phyloP scores from a whole-genome alignment of 2,797 vertebrate genomes.

The Pristis pectinata region DNA sequence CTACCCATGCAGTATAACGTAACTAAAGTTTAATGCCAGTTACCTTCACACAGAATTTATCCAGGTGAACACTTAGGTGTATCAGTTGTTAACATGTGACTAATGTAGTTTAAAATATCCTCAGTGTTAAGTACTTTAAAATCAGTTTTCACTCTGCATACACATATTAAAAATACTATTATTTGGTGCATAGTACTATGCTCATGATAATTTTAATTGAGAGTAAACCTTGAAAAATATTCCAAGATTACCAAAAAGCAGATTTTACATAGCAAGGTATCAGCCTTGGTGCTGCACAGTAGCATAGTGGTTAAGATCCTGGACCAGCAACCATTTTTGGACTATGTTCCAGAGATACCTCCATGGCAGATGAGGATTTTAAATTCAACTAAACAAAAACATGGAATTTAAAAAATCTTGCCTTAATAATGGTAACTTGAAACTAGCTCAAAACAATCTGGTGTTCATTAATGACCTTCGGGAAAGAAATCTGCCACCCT shows the following conservation, averaged over 20 bases:
- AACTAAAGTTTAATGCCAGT: not conserved
- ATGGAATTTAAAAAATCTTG: too few relatives aligned
- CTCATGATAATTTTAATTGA: not conserved
- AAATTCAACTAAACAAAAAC: too few relatives aligned
- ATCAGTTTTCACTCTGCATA: not conserved
- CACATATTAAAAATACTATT: not conserved
- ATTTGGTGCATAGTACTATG: not conserved
- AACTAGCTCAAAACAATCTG: too few relatives aligned
- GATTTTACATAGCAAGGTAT: not conserved
- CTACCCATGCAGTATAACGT: too few relatives aligned
- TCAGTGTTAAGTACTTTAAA: not conserved
- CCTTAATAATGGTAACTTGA: too few relatives aligned
- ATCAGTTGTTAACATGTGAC: not conserved
- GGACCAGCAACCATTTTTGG: too few relatives aligned
- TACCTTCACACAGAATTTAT: not conserved
- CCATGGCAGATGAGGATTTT: too few relatives aligned
- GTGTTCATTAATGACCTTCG: too few relatives aligned
- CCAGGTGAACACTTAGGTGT: not conserved
- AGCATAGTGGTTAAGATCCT: too few relatives aligned
- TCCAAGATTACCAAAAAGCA: not conserved
- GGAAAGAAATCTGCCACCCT: too few relatives aligned
- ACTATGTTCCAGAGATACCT: too few relatives aligned
- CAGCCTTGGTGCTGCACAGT: too few relatives aligned
- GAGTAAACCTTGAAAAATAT: not conserved
- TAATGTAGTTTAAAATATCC: not conserved